These are phyloP conservation scores for Phragmatobia fuliginosa DNA, from an alignment of 2,888 invertebrate species.

Conservation along the genomic window DNA sequence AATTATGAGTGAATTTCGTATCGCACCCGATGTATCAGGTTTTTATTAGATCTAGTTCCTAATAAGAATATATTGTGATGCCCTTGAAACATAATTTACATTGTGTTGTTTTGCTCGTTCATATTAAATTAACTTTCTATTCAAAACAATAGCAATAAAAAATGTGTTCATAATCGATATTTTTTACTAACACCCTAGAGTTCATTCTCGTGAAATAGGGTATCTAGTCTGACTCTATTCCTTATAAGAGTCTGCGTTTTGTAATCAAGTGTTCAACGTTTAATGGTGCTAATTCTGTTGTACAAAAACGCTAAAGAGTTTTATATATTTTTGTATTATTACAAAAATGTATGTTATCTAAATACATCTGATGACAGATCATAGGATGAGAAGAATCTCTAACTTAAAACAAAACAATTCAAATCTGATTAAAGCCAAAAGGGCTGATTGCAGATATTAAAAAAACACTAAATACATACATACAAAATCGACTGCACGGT, in stretches of 20 bases:
- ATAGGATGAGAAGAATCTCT: too few relatives aligned
- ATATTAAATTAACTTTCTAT: background rate
- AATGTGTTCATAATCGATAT: slow-evolving; percentile 19
- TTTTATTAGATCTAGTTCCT: background rate
- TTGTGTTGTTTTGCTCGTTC: background rate
- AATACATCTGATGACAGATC: too few relatives aligned
- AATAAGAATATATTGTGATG: slow-evolving; percentile 7
- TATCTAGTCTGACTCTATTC: too few relatives aligned
- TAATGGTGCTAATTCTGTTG: too few relatives aligned
- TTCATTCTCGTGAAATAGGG: background rate
- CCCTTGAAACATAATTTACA: background rate
- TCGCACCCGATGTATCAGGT: background rate
- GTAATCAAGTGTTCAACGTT: background rate
- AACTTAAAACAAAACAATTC: too few relatives aligned
- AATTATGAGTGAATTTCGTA: background rate
- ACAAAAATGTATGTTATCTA: background rate
- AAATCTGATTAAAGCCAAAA: too few relatives aligned
- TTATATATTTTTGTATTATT: too few relatives aligned
- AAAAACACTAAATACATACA: too few relatives aligned
- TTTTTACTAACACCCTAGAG: slow-evolving; percentile 27
- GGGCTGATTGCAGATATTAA: too few relatives aligned
- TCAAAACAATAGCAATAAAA: slow-evolving; percentile 30
- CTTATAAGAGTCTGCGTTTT: background rate
- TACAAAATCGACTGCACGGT: too few relatives aligned
- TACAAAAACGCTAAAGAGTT: too few relatives aligned